A percentile compares a stretch with the other conserved stretches of the same genome.
Conservation (phyloP, 2,888 invertebrate genomes). For the Tipula unca region DNA sequence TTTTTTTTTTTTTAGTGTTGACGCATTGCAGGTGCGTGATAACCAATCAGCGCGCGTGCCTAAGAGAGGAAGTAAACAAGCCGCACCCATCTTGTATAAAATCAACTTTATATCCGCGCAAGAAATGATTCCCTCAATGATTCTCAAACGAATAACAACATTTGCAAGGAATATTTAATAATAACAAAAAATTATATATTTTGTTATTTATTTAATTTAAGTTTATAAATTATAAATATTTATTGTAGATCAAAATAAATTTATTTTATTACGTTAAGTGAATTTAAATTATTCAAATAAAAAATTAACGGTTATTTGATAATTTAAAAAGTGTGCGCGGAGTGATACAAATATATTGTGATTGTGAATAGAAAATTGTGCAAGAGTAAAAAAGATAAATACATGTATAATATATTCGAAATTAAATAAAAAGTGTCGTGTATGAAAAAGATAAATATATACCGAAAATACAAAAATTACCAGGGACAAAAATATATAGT, state of each 20-base stretch:
- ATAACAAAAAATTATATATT: neutral
- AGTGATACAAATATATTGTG: conserved; percentile 15
- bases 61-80: conserved; percentile 56
- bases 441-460: neutral
- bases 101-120: conserved; percentile 52
- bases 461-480: neutral
- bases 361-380: neutral
- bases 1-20: conserved; percentile 43
- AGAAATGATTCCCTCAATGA: conserved; percentile 51
- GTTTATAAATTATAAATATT: neutral
- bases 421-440: neutral
- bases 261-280: neutral
- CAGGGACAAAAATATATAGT: conserved; percentile 18
- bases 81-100: conserved; percentile 63
- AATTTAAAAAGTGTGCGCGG: neutral
- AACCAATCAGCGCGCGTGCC: conserved; percentile 63
- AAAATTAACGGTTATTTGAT: neutral
- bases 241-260: neutral
- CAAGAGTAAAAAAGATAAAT: conserved; percentile 1
- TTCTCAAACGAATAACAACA: conserved; percentile 32
- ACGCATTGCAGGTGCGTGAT: conserved; percentile 81
- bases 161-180: neutral
- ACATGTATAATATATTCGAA: neutral
- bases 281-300: neutral
- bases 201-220: neutral